These are phyloP conservation scores for Mola mola DNA, from an alignment of 2,113 vertebrate genomes.

Conservation along the genomic window DNA sequence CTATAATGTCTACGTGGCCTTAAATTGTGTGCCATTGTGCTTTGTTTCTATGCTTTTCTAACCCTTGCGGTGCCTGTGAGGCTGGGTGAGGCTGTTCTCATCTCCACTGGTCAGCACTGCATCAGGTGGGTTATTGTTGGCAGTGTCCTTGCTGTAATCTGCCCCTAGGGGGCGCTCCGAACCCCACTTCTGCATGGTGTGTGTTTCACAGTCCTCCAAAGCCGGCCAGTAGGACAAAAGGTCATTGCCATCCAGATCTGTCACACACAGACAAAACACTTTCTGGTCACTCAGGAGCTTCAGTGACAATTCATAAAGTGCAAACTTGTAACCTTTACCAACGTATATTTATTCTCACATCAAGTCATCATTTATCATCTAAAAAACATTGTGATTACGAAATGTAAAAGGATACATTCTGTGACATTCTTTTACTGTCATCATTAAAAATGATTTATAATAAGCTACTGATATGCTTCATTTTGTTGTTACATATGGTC, in stretches of 20 bases:
- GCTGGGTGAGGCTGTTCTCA: conserved; percentile 89
- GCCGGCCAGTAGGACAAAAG: conserved; percentile 97
- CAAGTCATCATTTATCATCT: not conserved
- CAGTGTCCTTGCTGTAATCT: conserved; percentile 91
- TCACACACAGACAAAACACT: conserved; percentile 34
- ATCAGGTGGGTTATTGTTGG: conserved; percentile 95
- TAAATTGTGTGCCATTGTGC: not conserved
- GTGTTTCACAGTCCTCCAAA: conserved; percentile 89
- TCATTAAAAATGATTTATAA: no score
- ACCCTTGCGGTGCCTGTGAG: conserved; percentile 95
- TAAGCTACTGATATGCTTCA: no score
- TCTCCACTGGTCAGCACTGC: conserved; percentile 93
- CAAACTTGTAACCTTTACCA: no score
- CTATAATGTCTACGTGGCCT: no score
- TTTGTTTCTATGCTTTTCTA: conserved; percentile 29
- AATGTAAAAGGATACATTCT: no score
- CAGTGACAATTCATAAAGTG: not conserved
- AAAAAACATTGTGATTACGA: no score
- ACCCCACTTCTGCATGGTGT: conserved; percentile 95
- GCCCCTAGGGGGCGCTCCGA: conserved; percentile 93
- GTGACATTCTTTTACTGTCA: no score
- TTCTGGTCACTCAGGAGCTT: not conserved
- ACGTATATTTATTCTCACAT: no score
- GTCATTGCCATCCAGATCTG: conserved; percentile 97
- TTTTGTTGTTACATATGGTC: no score